These are phyloP conservation scores for Semnornis frantzii DNA, from an alignment of 2,113 vertebrate genomes.

Conservation along the genomic window DNA sequence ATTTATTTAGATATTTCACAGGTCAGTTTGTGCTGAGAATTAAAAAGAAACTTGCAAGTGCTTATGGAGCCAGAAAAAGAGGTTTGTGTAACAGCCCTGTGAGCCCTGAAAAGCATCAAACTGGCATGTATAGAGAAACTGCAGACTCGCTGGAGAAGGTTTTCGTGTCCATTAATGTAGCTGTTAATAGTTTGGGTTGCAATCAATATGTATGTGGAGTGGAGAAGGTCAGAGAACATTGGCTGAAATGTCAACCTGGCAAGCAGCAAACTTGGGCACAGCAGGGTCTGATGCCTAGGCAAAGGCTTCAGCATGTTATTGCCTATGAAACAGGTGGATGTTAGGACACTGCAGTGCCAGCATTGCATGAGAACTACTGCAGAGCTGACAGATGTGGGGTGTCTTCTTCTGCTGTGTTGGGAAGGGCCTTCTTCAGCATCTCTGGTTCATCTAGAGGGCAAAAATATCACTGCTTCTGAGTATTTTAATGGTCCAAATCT, in stretches of 20 bases:
- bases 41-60: not conserved
- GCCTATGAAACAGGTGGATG: rapidly evolving
- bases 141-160: not conserved
- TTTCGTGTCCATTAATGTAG: not conserved
- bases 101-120: not conserved
- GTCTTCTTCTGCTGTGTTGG: not conserved
- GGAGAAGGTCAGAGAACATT: not conserved
- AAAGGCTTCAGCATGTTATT: rapidly evolving
- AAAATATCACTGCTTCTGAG: not conserved
- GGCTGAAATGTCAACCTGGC: not conserved
- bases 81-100: not conserved
- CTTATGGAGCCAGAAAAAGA: not conserved
- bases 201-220: not conserved
- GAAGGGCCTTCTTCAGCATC: not conserved
- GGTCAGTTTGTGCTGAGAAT: not conserved
- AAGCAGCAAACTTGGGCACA: rapidly evolving
- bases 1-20: not conserved
- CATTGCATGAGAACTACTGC: not conserved
- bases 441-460: not conserved
- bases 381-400: not conserved
- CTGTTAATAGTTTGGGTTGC: not conserved
- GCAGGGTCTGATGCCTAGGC: not conserved
- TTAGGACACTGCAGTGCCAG: not conserved
- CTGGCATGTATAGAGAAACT: not conserved
- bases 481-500: not conserved